Conservation (phyloP, 2,888 invertebrate genomes). For the Capitulum mitella region DNA sequence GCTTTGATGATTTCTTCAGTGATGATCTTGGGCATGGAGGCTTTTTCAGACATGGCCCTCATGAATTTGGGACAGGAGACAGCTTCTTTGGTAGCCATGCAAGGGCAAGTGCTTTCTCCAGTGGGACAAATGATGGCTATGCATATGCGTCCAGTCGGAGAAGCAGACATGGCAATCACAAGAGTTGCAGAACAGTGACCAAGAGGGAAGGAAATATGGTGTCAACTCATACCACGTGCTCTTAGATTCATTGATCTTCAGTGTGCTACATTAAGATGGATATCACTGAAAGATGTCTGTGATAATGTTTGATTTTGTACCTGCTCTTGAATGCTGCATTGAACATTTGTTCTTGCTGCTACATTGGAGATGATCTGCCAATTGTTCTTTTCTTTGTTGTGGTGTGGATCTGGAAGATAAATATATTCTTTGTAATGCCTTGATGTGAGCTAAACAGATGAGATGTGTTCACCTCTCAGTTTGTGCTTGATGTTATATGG, state of each 20-base stretch:
- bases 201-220: conserved; percentile 1
- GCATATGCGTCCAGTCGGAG: background rate
- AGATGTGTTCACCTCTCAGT: too few species aligned
- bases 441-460: too few species aligned
- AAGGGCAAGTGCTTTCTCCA: background rate
- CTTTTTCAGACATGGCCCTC: background rate
- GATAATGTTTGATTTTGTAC: too few species aligned
- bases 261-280: too few species aligned
- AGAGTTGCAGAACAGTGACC: background rate
- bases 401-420: too few species aligned
- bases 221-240: background rate
- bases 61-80: background rate
- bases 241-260: background rate
- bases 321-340: too few species aligned
- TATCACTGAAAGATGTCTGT: background rate
- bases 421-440: too few species aligned
- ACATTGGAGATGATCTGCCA: too few species aligned
- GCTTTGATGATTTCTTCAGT: background rate
- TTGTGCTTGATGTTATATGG: too few species aligned
- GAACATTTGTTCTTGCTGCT: too few species aligned
- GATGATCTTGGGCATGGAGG: background rate
- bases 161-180: background rate
- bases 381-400: too few species aligned
- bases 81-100: background rate
- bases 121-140: background rate